These are phyloP conservation scores for Drepana arcuata DNA, from an alignment of 1,140 invertebrate genomes.

Conservation along the genomic window DNA sequence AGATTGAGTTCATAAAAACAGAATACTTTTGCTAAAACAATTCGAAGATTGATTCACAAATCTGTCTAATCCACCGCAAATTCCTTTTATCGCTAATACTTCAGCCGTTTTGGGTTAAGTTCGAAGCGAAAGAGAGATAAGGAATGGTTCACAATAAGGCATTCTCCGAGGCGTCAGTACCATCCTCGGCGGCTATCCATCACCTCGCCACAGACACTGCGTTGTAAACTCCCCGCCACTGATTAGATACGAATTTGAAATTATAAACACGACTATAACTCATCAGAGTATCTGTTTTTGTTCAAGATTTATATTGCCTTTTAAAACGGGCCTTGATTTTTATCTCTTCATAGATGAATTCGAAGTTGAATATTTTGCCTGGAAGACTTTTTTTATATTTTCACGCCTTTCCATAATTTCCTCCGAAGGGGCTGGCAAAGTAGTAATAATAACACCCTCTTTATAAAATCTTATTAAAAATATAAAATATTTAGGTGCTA, in stretches of 20 bases:
- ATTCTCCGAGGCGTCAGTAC: constrained; percentile 11
- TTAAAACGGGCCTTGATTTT: too few species aligned
- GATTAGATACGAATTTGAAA: constrained; percentile 2
- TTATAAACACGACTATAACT: constrained; percentile 2
- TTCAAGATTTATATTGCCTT: too few species aligned
- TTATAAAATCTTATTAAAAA: too few species aligned
- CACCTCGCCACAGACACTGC: constrained; percentile 12
- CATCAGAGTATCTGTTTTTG: constrained; percentile 3
- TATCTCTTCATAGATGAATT: too few species aligned
- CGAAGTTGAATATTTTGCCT: too few species aligned
- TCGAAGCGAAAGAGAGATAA: constrained; percentile 13
- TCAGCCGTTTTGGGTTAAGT: constrained; percentile 8
- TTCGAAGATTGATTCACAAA: constrained; percentile 13
- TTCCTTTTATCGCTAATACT: constrained; percentile 11
- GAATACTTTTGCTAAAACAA: constrained; percentile 3
- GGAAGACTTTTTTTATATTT: too few species aligned
- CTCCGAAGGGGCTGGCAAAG: too few species aligned
- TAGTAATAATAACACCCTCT: too few species aligned
- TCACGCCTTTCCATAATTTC: too few species aligned
- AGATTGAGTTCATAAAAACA: too few species aligned
- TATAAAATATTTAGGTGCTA: too few species aligned
- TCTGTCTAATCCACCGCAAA: constrained; percentile 11
- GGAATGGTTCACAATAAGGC: constrained; percentile 13
- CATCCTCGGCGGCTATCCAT: constrained; percentile 28
- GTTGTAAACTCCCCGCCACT: constrained; percentile 10